Percentiles rank a stretch among this genome's conserved stretches.
Evolutionary conservation across 2,113 vertebrate species (phyloP).

Genomic region (Plecturocebus donacophilus): DNA sequence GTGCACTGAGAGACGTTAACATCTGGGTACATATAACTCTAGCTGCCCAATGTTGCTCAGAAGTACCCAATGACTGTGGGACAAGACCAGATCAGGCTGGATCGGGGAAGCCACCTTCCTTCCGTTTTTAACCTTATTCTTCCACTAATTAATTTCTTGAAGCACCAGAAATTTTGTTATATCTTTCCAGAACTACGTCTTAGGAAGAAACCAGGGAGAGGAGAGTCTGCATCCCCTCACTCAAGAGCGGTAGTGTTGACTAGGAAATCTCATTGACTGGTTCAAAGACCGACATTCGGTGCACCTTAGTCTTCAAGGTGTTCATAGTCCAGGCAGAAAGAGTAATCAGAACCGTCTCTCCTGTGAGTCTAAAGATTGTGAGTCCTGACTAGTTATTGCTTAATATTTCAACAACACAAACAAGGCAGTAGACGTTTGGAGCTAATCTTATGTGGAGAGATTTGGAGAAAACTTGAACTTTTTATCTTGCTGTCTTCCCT

Average conservation of each 20-base stretch:
- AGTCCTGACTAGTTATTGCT: not conserved
- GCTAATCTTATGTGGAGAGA: not conserved
- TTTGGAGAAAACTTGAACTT: not conserved
- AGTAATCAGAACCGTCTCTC: not conserved
- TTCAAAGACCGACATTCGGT: not conserved
- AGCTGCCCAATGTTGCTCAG: not conserved
- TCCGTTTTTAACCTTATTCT: not conserved
- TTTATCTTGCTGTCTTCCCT: not conserved
- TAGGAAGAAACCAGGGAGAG: not conserved
- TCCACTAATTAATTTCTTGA: not conserved
- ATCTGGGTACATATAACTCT: not conserved
- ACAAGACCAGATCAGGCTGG: not conserved
- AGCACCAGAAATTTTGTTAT: not conserved
- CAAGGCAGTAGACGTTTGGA: too few species aligned
- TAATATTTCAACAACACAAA: not conserved
- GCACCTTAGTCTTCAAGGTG: fast-evolving
- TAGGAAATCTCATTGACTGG: not conserved
- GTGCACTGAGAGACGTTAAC: not conserved
- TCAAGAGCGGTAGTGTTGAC: not conserved
- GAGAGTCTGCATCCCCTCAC: fast-evolving
- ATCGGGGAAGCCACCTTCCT: not conserved
- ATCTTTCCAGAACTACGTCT: not conserved
- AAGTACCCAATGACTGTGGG: not conserved
- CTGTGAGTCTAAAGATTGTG: not conserved
- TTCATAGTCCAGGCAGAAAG: not conserved